Evolutionary conservation across 1,140 invertebrate species (phyloP), one percentile per base, ranked within the genome.

Genomic region (Lordiphosa clarofinis): DNA sequence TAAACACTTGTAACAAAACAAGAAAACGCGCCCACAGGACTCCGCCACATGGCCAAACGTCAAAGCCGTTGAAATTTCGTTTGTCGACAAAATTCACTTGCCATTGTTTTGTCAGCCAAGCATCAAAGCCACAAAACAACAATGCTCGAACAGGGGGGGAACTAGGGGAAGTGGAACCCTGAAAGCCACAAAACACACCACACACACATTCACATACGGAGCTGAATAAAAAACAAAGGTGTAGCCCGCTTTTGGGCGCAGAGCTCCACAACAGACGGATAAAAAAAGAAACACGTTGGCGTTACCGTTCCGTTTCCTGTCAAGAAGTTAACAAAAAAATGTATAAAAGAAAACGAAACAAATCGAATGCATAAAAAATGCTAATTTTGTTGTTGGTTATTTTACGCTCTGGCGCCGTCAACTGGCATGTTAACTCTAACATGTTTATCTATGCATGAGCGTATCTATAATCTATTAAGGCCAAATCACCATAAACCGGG

Each of bases 361-460:
- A 24, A 24, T 40, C 12, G 38, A 40, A 15, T 13, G 12, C 12
- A 9, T 31, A 46, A 46, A 44, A 46, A 46, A 46, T 33, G 43
- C 24, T 46, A 46, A 46, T 46, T 46, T 28, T 31, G 11, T 9
- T 44, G n/a, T 44, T 21, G 21, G 15, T 44, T 31, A 31, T 31
- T 31, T 31, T 31, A 5, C 42, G 24, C n/a, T 11, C 24, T 8
- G 10, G 12, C n/a, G 10, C 21, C 24, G 12, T 46, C 31, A 2
- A 46, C 12, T 33, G 9, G 43, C 31, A 24, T 46, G 43, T 46
- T 46, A 46, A 33, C 43, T 46, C 43, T 31, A 46, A 46, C 43
- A 46, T 46, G 43, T 33, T 46, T 46, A 46, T 46, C 43, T 46
- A 31, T 46, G 43, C 43, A 46, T 46, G 43, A 46, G 43, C 31